Base-by-base conservation (phyloP, 1,140 invertebrate genomes). In the Aplysia californica region DNA sequence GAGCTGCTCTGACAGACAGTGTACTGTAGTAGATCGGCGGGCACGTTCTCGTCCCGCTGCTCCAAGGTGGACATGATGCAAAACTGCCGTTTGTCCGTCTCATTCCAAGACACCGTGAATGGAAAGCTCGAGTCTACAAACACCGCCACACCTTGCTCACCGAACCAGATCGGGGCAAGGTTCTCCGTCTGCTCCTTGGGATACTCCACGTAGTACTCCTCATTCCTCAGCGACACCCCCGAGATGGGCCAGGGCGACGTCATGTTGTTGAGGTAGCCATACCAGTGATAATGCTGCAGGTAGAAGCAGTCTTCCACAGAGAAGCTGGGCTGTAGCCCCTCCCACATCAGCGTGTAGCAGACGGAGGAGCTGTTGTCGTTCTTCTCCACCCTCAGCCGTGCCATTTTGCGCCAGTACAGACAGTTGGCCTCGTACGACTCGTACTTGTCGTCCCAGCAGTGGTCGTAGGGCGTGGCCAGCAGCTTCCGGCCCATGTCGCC, bases 231-330 rank as follows among this genome's bases (percentile, higher is more conserved):
- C n/a, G 50, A 50, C 41, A 77, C 35, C n/a, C 58, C 72, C 5
- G n/a, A 56, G 20, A 81, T 70, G 0, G 80, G 80, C 80, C 80
- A 81, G 20, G 68, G 65, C 18, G 56, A 41, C 29, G 76, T 41
- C 26, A 55, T 29, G 23, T 79, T 74, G 33, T 66, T 29, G 0
- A 79, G 71, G 59, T 75, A 75, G 15, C 80, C 80, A 38, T 71
- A 81, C 80, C 80, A 81, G 31, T 79, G 73, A 38, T 77, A 77
- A n/a, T 69, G 59, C 58, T 79, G 80, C 38, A 81, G 50, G 73
- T 79, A 81, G 68, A 77, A 81, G 55, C 80, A 81, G 58, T 81
- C 80, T 64, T 81, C 80, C 18, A 73, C 80, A 38, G 59, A 15
- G 67, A 79, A 77, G 10, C 59, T 65, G 4, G 67, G 29, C 6